Percentiles rank a stretch among this genome's conserved stretches.
Evolutionary conservation across 1,140 invertebrate genomes (phyloP).

Genomic region (Brachionus manjavacas): DNA sequence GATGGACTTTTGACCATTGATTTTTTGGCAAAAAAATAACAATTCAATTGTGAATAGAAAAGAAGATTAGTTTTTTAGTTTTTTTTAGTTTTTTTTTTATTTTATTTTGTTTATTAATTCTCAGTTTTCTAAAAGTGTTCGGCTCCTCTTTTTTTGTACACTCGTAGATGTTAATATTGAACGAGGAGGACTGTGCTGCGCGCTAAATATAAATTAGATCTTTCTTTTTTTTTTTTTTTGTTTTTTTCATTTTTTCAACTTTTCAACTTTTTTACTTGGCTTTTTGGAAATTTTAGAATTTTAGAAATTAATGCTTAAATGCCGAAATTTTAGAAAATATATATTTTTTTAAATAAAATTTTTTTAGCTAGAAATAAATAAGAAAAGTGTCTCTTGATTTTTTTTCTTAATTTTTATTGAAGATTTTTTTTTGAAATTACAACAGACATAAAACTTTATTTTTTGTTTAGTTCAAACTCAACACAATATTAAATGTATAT

Average conservation of each 20-base stretch:
- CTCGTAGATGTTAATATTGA: neutral
- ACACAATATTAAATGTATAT: too few relatives aligned
- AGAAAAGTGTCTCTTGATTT: too few relatives aligned
- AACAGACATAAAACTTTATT: too few relatives aligned
- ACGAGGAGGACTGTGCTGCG: neutral
- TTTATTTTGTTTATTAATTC: neutral
- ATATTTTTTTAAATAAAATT: neutral
- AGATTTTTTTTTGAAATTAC: too few relatives aligned
- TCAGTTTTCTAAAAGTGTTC: neutral
- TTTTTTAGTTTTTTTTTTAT: neutral
- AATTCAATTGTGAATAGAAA: neutral
- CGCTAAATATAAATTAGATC: neutral
- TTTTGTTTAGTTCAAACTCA: too few relatives aligned
- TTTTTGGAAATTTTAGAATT: neutral
- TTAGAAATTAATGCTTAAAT: neutral
- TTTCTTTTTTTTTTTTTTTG: neutral
- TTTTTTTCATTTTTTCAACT: neutral
- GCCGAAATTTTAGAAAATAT: neutral
- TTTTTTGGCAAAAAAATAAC: slow-evolving; percentile 1
- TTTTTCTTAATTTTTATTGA: too few relatives aligned
- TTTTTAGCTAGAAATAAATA: neutral
- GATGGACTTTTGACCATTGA: slow-evolving; percentile 32
- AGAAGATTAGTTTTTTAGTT: neutral
- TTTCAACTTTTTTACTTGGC: too few relatives aligned
- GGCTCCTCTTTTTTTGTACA: neutral